Evolutionary conservation across 1,140 invertebrate genomes (phyloP).

Genomic region (Brachionus angularis): DNA sequence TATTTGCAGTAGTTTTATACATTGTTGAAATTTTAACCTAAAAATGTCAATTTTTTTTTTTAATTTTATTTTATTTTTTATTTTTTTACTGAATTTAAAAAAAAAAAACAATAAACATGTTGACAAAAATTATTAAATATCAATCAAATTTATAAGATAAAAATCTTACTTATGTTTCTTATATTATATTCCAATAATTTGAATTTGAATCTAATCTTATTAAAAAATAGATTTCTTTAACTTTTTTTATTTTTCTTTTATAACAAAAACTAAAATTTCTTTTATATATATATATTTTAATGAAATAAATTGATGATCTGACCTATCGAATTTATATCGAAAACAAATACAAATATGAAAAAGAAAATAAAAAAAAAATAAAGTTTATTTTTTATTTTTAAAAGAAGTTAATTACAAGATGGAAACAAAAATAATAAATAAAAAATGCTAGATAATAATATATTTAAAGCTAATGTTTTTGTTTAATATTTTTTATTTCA

Average conservation of each 20-base stretch:
- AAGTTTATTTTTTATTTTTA: background rate
- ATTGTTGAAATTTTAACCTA: background rate
- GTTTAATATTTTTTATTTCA: no score
- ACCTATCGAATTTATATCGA: no score
- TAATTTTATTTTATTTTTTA: background rate
- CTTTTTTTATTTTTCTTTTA: no score
- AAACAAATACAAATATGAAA: conserved; percentile 33
- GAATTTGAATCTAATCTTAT: no score
- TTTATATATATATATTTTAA: background rate
- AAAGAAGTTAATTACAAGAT: conserved; percentile 21
- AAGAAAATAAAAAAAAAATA: conserved; percentile 24
- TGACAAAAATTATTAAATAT: no score
- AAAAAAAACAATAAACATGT: background rate
- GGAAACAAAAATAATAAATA: background rate
- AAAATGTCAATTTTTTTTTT: background rate
- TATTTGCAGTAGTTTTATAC: background rate
- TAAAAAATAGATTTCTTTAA: no score
- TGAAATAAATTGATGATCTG: conserved; percentile 35
- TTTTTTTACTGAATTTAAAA: background rate
- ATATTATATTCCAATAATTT: no score
- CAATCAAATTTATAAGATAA: no score
- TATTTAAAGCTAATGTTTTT: no score
- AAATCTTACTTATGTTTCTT: no score
- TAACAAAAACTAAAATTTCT: no score
- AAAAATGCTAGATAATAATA: no score